These are phyloP conservation scores for Silurus meridionalis DNA, from an alignment of 2,113 vertebrate species.

Conservation along the genomic window DNA sequence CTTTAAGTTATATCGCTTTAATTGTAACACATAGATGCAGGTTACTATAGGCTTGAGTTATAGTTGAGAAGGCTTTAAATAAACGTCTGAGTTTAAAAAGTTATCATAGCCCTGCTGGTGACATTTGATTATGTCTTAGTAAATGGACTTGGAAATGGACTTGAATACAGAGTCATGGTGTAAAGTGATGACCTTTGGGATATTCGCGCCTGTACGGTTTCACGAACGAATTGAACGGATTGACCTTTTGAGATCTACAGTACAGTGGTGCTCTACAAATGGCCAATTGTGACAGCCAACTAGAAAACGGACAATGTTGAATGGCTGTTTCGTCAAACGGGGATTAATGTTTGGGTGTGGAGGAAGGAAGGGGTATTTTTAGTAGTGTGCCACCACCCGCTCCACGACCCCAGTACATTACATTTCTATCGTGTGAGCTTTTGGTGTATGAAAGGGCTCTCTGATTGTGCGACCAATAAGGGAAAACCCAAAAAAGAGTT, in stretches of 20 bases:
- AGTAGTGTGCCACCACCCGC: slow-evolving; percentile 21
- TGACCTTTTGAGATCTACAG: slow-evolving; percentile 35
- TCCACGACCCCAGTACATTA: slow-evolving; percentile 3
- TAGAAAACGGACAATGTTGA: slow-evolving; percentile 34
- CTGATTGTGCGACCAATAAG: not conserved
- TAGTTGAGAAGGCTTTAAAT: not conserved
- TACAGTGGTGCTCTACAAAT: slow-evolving; percentile 21
- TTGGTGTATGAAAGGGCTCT: not conserved
- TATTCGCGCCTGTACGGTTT: slow-evolving; percentile 1
- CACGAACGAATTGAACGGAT: not conserved
- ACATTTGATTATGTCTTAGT: slow-evolving; percentile 19
- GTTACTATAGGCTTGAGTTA: not conserved
- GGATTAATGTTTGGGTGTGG: slow-evolving; percentile 32
- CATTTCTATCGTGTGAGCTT: slow-evolving; percentile 6
- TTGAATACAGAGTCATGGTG: slow-evolving; percentile 12
- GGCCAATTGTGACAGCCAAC: slow-evolving; percentile 33
- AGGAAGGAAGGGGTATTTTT: slow-evolving; percentile 42
- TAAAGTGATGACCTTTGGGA: slow-evolving; percentile 41
- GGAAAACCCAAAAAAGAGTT: not conserved
- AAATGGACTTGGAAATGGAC: slow-evolving; percentile 20
- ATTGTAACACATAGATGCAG: not conserved
- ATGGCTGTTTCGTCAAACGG: slow-evolving; percentile 24
- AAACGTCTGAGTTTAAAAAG: not conserved
- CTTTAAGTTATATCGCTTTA: too few relatives aligned
- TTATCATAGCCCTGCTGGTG: slow-evolving; percentile 24